Evolutionary conservation across 2,888 invertebrate genomes (phyloP), one percentile per base, ranked within the genome.

Genomic region (Leptura quadrifasciata): DNA sequence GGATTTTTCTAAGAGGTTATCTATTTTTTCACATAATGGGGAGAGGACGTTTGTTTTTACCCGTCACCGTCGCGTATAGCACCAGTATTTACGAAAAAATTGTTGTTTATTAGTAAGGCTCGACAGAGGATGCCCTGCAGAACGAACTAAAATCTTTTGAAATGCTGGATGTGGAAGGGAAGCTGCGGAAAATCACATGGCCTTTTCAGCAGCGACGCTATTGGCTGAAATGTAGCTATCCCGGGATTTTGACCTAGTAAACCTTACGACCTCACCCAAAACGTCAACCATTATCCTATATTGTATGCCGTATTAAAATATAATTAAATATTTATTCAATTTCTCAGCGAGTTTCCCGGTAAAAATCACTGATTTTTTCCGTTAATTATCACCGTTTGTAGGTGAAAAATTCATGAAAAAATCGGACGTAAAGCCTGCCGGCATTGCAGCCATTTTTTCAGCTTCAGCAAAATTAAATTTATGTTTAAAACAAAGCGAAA

Each of bases 231-330:
- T 77, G 79, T 82, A 85, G 86, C 87, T 86, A 83, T 83, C 87
- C 89, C 89, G 88, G 89, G 89, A 88, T 88, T 87, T 86, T 89
- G 89, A 89, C 89, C 89, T 87, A 89, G 87, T 89, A 86, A 89
- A 88, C 89, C 86, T 86, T 79, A 81, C 88, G 88, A 89, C 89
- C 89, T 88, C 88, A 84, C 86, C 88, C 83, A 82, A 82, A 84
- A 81, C 76, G 75, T 18, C 20, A 60, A 52, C 65, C 61, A 54
- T 70, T 58, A 70, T 73, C 64, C 70, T n/a, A 63, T n/a, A 63
- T 65, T 58, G 21, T 64, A 35, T 65, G 20, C n/a, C 21, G 27
- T 27, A 24, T n/a, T 47, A 10, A 39, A 35, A 57, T 12, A 10
- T 24, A 31, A 52, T 58, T 58, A 57, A 31, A 58, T 35, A 57